Base-by-base conservation (phyloP, 1,140 invertebrate genomes). In the Pemphigus obesinymphae region DNA sequence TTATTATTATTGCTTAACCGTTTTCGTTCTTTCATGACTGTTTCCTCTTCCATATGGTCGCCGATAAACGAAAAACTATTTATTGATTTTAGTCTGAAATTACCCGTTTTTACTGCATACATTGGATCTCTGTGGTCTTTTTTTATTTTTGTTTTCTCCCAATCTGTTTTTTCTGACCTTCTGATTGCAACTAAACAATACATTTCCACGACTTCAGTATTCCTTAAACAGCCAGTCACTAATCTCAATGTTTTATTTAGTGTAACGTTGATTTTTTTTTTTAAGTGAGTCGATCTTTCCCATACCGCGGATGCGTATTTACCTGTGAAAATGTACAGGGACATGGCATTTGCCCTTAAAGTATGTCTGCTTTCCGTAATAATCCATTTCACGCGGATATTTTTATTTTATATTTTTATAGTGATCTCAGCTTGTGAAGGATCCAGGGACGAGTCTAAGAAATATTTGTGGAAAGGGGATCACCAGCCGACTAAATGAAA, bases 271-370 rank as follows among this genome's bases (percentile, higher is more conserved):
- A 50, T n/a, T n/a, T n/a, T 53, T 78, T 78, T 2, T 53, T 78
- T 78, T 29, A 48, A 37, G 48, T 50, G 75, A 13, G 75, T 53
- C 23, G 75, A 78, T 26, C 26, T 53, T 23, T 48, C 75, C 75
- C 75, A 78, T 40, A 78, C 48, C n/a, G n/a, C 3, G 48, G n/a
- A 78, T 34, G 75, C 75, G 48, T 78, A 78, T 37, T 78, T 23
- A 3, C 13, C 43, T 78, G 75, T 78, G 13, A 58, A 83, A 11
- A 83, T 4, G 58, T 75, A 55, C 17, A 82, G 26, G n/a, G 81
- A 63, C 31, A 82, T 31, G 17, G 61, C 48, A n/a, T 40, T 37
- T 26, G 81, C 72, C 48, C 63, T 20, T 72, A 72, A 37, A 45
- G 23, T 48, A 5, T 72, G 45, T 48, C 13, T 48, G 13, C 6